A percentile compares a stretch with the other conserved stretches of the same genome.
Conservation (phyloP, 2,888 invertebrate genomes). For the Drosophila mulleri region DNA sequence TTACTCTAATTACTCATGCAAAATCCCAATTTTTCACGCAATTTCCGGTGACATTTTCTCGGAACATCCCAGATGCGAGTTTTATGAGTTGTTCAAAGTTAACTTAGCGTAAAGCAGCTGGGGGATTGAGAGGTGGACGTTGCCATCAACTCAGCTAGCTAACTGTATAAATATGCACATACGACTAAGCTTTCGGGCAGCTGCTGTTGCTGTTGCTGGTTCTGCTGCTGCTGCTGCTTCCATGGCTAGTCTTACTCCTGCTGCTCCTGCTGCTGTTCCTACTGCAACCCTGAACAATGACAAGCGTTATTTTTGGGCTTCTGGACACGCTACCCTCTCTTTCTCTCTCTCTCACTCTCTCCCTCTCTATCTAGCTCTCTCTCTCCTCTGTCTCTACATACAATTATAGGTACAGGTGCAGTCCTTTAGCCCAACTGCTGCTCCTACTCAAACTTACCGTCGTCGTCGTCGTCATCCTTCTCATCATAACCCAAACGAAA, state of each 20-base stretch:
- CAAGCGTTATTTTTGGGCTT: conserved; percentile 44
- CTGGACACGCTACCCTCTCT: conserved; percentile 19
- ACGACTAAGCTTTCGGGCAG: conserved; percentile 59
- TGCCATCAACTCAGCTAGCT: conserved; percentile 27
- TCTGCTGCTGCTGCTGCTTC: background rate
- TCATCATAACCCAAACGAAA: conserved; percentile 73
- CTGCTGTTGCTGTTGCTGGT: conserved; percentile 30
- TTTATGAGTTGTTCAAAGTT: conserved; percentile 62
- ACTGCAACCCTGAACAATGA: conserved; percentile 65
- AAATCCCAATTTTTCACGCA: background rate
- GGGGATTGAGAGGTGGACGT: conserved; percentile 28
- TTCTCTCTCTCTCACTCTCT: background rate
- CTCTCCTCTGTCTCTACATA: too few species aligned
- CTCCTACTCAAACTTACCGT: background rate
- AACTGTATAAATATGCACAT: conserved; percentile 74
- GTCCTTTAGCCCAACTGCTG: conserved; percentile 1
- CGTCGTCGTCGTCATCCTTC: conserved; percentile 22
- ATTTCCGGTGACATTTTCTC: background rate
- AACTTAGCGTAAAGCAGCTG: conserved; percentile 66
- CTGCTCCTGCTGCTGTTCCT: conserved; percentile 17
- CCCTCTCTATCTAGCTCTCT: too few species aligned
- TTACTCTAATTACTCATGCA: background rate
- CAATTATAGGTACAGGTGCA: conserved; percentile 3
- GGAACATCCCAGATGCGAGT: conserved; percentile 41
- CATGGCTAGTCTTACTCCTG: too few species aligned